Evolutionary conservation across 35 echinoderm and acorn worm genomes (phyloP), one percentile per base, ranked within the genome.

Genomic region (Ophioderma brevispina): DNA sequence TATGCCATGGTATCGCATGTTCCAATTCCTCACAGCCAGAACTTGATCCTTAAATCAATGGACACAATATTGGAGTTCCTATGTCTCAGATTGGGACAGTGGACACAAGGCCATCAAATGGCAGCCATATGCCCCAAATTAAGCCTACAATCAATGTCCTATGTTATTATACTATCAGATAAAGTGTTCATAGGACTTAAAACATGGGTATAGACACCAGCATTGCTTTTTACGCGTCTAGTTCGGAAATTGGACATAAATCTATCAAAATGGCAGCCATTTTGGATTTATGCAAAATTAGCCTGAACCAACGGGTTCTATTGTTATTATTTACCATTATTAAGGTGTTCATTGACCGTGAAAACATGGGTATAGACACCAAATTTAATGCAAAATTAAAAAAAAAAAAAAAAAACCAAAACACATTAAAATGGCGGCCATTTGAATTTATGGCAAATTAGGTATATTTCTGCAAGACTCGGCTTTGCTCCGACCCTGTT

Each of bases 1-100:
- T 31, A 40, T 92, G 84, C 38, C 79, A 81, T 76, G 85, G 91
- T 76, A 38, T 80, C 13, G 32, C 38, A 30, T 87, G 84, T 76
- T 33, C 84, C 31, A 87, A 88, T 75, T 92, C 50, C 81, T 4
- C 42, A 25, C 76, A 15, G 56, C 32, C 31, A 32, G 80, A 82
- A 33, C 0, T 42, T 55, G 89, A 84, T 40, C 25, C 39, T 39
- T 32, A 80, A 70, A 70, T n/a, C 28, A 25, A 25, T 13, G n/a
- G 59, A 70, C 59, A 25, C 46, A 52, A 52, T 52, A 30, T 70
- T 70, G 6, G 6, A 70, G n/a, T 70, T 70, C 59, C n/a, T 70
- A 25, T 6, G 17, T 13, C n/a, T 70, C 10, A 25, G 2, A 25
- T 25, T 46, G 4, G 17, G 17, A 46, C 41, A 46, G 4, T 8